These are phyloP conservation scores for Channa striata DNA, from an alignment of 2,797 vertebrate species.

Conservation along the genomic window DNA sequence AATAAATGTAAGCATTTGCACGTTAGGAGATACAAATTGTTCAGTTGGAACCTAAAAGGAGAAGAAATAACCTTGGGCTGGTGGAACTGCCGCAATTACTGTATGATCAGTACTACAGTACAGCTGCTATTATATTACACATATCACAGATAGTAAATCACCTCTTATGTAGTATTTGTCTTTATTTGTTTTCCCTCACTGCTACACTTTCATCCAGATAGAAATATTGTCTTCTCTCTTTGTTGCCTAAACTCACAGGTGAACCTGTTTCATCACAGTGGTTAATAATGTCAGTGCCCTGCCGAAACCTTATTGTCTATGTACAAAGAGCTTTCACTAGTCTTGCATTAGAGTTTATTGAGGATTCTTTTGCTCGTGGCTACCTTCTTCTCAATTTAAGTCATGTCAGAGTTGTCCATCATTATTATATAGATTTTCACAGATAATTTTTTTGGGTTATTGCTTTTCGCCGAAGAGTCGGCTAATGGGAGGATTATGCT, in stretches of 20 bases:
- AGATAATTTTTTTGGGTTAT: conserved; percentile 19
- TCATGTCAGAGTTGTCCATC: conserved; percentile 7
- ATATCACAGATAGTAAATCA: conserved; percentile 17
- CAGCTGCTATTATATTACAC: neutral
- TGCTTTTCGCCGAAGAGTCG: conserved; percentile 21
- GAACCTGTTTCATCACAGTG: neutral
- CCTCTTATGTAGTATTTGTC: conserved; percentile 2
- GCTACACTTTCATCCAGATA: conserved; percentile 4
- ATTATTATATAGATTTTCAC: conserved; percentile 3
- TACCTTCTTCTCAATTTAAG: neutral
- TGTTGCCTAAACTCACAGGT: conserved; percentile 20
- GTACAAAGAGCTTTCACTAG: conserved; percentile 9
- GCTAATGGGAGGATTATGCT: conserved; percentile 4
- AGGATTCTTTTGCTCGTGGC: conserved; percentile 6
- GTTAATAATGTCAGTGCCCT: conserved; percentile 36
- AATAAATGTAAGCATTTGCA: neutral
- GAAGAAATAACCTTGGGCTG: neutral
- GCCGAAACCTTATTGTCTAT: conserved; percentile 11
- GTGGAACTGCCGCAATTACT: neutral
- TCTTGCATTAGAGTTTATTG: conserved; percentile 20
- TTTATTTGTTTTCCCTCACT: conserved; percentile 17
- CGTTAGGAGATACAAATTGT: neutral
- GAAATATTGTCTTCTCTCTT: conserved; percentile 28
- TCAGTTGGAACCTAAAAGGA: neutral
- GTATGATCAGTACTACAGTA: neutral